Evolutionary conservation across 2,888 invertebrate species (phyloP).

Genomic region (Caenorhabditis becei): DNA sequence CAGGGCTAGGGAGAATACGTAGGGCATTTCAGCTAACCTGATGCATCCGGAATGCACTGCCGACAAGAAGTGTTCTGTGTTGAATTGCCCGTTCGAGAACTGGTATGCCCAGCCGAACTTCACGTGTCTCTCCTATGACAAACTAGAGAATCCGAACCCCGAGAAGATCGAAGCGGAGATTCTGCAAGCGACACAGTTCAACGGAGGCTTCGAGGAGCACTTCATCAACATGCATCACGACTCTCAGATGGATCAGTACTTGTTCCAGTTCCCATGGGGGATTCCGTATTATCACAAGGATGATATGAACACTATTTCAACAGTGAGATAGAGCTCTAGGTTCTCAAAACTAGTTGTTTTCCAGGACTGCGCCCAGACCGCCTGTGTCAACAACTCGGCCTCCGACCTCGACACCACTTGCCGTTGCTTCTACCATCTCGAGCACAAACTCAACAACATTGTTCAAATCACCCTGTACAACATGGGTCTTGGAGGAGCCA

Average conservation of each 20-base stretch:
- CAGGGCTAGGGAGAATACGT: background rate
- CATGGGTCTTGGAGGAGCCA: conserved; percentile 77
- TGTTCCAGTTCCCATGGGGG: conserved; percentile 73
- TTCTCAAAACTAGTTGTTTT: no score
- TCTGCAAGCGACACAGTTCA: conserved; percentile 56
- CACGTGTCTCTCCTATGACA: conserved; percentile 71
- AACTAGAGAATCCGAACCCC: conserved; percentile 59
- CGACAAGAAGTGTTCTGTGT: conserved; percentile 62
- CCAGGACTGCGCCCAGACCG: conserved; percentile 55
- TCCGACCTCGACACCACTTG: conserved; percentile 70
- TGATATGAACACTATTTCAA: conserved; percentile 67
- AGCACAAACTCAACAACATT: conserved; percentile 74
- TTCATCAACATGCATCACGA: conserved; percentile 80
- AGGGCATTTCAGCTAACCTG: conserved; percentile 65
- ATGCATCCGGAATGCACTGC: conserved; percentile 68
- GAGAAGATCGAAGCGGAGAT: conserved; percentile 61
- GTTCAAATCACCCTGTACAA: conserved; percentile 79
- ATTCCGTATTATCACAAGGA: conserved; percentile 77
- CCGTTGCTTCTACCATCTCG: conserved; percentile 76
- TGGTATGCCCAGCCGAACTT: conserved; percentile 67
- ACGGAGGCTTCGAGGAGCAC: conserved; percentile 71
- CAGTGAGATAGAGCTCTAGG: conserved; percentile 30
- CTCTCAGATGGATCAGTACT: conserved; percentile 76
- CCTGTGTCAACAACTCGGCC: conserved; percentile 51
- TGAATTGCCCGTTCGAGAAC: conserved; percentile 76